Evolutionary conservation across 2,888 invertebrate genomes (phyloP).

Genomic region (Athalia circularis): DNA sequence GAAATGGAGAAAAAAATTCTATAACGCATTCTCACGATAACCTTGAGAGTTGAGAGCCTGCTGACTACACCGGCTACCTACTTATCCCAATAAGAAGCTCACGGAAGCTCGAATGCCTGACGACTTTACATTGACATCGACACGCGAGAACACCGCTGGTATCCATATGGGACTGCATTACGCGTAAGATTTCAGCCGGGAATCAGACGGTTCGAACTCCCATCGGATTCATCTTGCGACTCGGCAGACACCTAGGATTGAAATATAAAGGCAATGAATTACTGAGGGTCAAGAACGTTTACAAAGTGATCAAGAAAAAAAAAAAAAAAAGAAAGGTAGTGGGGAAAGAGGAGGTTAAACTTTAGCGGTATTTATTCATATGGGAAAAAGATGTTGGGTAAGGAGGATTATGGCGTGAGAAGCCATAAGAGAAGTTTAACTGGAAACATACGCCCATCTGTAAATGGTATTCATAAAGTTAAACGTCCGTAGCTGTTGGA

Average conservation of each 20-base stretch:
- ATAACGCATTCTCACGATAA: neutral
- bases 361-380: too few relatives aligned
- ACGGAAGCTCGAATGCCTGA: conserved; percentile 35
- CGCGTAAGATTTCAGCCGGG: conserved; percentile 6
- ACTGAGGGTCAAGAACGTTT: too few relatives aligned
- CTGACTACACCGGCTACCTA: neutral
- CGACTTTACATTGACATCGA: conserved; percentile 44
- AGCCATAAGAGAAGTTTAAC: too few relatives aligned
- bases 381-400: too few relatives aligned
- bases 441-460: too few relatives aligned
- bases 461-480: neutral
- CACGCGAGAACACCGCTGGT: conserved; percentile 31
- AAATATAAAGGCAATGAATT: too few relatives aligned
- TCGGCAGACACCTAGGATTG: neutral
- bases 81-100: conserved; percentile 27
- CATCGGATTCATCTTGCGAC: neutral
- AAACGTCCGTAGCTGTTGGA: conserved; percentile 31
- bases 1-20: neutral
- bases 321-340: neutral
- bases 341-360: too few relatives aligned
- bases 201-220: conserved; percentile 14
- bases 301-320: neutral
- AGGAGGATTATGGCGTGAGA: too few relatives aligned
- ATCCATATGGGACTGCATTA: conserved; percentile 23
- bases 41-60: neutral